These are phyloP conservation scores for Podarcis muralis DNA, from an alignment of 2,113 vertebrate species.

Conservation along the genomic window DNA sequence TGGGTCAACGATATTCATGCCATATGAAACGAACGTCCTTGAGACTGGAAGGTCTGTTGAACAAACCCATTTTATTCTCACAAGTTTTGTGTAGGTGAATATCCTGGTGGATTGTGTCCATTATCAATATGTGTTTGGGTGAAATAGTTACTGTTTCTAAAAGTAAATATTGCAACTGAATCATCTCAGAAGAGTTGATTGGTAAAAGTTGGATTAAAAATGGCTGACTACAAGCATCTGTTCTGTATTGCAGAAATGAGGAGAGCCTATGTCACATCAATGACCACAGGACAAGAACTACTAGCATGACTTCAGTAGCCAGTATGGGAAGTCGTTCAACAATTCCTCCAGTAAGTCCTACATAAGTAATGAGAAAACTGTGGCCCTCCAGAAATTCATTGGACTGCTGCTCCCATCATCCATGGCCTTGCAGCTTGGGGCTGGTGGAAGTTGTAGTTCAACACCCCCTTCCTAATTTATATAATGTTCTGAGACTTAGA, in stretches of 20 bases:
- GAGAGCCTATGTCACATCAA: conserved; percentile 71
- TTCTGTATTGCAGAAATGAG: conserved; percentile 77
- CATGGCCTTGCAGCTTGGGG: background rate
- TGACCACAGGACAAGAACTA: conserved; percentile 80
- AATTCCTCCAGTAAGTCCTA: conserved; percentile 85
- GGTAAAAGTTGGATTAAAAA: background rate
- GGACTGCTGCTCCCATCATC: background rate
- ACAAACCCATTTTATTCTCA: background rate
- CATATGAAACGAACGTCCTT: background rate
- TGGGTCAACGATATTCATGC: background rate
- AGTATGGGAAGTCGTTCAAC: conserved; percentile 89
- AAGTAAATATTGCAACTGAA: background rate
- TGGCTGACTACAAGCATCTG: background rate
- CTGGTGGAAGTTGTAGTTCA: background rate
- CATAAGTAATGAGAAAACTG: background rate
- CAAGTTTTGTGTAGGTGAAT: background rate
- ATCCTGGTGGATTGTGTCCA: background rate
- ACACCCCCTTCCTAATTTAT: background rate
- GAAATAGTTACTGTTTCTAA: conserved; percentile 1
- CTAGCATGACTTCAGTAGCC: conserved; percentile 80
- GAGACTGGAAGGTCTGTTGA: background rate
- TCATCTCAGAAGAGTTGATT: background rate
- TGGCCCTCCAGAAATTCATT: background rate
- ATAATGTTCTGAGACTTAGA: background rate
- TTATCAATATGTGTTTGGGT: background rate